Percentiles rank a stretch among this genome's conserved stretches.
Evolutionary conservation across 2,797 vertebrate genomes (phyloP).

Genomic region (Enteromius treurensis): DNA sequence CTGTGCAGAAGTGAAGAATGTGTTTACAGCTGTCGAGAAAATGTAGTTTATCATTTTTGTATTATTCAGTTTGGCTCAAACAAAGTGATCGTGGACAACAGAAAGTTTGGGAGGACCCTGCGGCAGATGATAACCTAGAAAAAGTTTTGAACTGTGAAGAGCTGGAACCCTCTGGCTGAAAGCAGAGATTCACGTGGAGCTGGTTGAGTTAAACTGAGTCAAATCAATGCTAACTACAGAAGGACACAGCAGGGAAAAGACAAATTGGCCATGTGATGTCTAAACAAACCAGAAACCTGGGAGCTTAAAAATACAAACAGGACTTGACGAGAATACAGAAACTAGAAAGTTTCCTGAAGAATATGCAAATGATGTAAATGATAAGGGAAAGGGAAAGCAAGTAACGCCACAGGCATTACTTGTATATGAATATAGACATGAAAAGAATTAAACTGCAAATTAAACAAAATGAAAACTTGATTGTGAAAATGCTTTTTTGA

Average conservation of each 20-base stretch:
- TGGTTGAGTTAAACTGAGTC: slow-evolving; percentile 35
- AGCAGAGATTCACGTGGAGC: slow-evolving; percentile 35
- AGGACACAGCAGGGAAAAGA: slow-evolving; percentile 29
- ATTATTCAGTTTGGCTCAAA: background rate
- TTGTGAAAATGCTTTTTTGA: background rate
- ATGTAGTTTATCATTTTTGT: background rate
- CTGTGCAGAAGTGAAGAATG: background rate
- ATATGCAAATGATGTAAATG: background rate
- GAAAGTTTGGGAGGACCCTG: slow-evolving; percentile 22
- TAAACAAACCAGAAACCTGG: slow-evolving; percentile 20
- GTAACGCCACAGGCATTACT: background rate
- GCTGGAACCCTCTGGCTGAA: slow-evolving; percentile 27
- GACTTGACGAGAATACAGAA: background rate
- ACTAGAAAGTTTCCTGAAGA: background rate
- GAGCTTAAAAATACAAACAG: background rate
- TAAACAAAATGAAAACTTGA: background rate
- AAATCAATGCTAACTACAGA: slow-evolving; percentile 33
- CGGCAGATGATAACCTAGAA: slow-evolving; percentile 47
- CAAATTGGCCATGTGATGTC: slow-evolving; percentile 39
- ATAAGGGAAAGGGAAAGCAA: background rate
- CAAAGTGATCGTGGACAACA: background rate
- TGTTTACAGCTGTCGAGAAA: background rate
- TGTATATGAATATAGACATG: slow-evolving; percentile 1
- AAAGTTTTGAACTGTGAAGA: slow-evolving; percentile 22
- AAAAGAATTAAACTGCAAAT: background rate